Base-by-base conservation (phyloP, 2,888 invertebrate species). In the Eilema sororculum region DNA sequence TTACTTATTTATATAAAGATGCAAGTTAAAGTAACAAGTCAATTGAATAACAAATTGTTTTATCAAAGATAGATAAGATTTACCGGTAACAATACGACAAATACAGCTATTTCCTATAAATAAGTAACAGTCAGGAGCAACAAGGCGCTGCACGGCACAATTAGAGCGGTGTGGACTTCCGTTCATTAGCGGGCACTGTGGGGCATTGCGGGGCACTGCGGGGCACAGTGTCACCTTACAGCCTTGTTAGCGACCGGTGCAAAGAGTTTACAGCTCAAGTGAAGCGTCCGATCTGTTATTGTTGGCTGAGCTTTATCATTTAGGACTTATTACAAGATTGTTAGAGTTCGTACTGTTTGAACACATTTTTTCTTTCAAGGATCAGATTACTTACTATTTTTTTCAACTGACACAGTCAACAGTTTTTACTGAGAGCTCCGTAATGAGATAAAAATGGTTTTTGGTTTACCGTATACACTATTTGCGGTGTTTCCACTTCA, bases 191-290 rank as follows among this genome's bases (percentile, higher is more conserved):
- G 65, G 46, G 41, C 64, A 12, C 52, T 12, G 59, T 60, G 58
- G 64, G 22, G 28, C 33, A 46, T 56, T n/a, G 56, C 61, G 72
- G 64, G 46, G 41, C 64, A n/a, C 59, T 20, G 52, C 46, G 59
- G 64, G 24, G 41, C 33, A 46, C 62, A 46, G 56, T 65, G 72
- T 68, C 57, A 13, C 63, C 60, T 68, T 64, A 78, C 74, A 72
- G 71, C 60, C 68, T 64, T 62, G 62, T 73, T 63, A 71, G 58
- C 28, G 68, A n/a, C 20, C 28, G 30, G 57, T 13, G 59, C 69
- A 30, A 63, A 63, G 16, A 46, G 63, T 52, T 30, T 22, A 30
- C 20, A 56, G 22, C n/a, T 24, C 24, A 16, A 41, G 12, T 52
- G 61, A 62, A 62, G 13, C 37, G 28, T 13, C 46, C 28, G 28